Percentiles rank a stretch among this genome's conserved stretches.
Conservation (phyloP, 2,888 invertebrate species). For the Drosophila fungiperda region DNA sequence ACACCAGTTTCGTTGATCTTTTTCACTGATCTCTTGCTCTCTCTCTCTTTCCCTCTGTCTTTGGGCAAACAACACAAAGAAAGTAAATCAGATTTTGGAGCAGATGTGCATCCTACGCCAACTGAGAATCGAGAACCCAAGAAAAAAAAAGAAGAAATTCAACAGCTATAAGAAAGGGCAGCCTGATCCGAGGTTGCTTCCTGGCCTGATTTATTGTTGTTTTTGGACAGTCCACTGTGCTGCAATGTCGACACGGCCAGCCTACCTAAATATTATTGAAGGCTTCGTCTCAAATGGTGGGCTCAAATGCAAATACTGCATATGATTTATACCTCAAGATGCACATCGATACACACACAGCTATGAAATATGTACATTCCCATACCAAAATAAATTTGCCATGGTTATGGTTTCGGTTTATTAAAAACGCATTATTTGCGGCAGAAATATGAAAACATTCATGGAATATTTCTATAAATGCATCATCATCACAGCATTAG, state of each 20-base stretch:
- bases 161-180: slow-evolving; percentile 15
- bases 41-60: not conserved
- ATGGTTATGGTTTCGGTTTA: slow-evolving; percentile 53
- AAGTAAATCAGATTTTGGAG: slow-evolving; percentile 78
- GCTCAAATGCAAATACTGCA: slow-evolving; percentile 62
- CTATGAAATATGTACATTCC: slow-evolving; percentile 6
- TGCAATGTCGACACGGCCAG: slow-evolving; percentile 62
- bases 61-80: slow-evolving; percentile 61
- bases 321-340: slow-evolving; percentile 37
- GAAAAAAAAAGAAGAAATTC: slow-evolving; percentile 13
- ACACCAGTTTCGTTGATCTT: slow-evolving; percentile 71
- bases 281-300: slow-evolving; percentile 35
- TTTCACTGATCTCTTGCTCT: slow-evolving; percentile 44
- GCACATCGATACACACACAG: not conserved
- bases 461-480: slow-evolving; percentile 35
- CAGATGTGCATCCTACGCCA: slow-evolving; percentile 66
- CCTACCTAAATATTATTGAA: slow-evolving; percentile 75
- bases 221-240: slow-evolving; percentile 44
- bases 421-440: slow-evolving; percentile 62
- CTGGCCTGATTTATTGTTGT: slow-evolving; percentile 51
- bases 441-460: slow-evolving; percentile 56
- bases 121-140: slow-evolving; percentile 9
- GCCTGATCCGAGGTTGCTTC: slow-evolving; percentile 29
- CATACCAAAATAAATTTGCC: slow-evolving; percentile 31
- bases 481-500: not conserved